Evolutionary conservation across 2,888 invertebrate species (phyloP), one percentile per base, ranked within the genome.

Genomic region (Venustoraphidia nigricollis): DNA sequence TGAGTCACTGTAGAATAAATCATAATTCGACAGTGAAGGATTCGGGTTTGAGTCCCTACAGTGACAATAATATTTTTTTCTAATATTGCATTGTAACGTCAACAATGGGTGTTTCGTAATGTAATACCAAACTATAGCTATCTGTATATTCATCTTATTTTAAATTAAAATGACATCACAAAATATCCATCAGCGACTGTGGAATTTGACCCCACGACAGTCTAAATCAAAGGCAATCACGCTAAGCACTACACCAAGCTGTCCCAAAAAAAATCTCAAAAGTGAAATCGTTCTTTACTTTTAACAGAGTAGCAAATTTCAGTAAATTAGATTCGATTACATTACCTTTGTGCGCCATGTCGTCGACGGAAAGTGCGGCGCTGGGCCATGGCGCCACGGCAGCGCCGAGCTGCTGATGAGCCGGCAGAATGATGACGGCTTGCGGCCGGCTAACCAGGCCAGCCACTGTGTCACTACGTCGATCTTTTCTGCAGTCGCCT

Each of bases 311-410:
- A 17, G 43, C 36, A 34, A 27, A 36, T 44, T n/a, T 34, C 36
- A 35, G 41, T 34, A 10, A 9, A 38, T 37, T 43, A 10, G 11
- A 34, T 41, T 34, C 27, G 27, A 6, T 27, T 6, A 27, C 70
- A 73, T 79, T 79, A 87, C 87, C 87, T 81, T 87, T 87, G 72
- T 87, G 86, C 59, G 84, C 82, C 72, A 87, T 78, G 63, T 87
- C 86, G 73, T 87, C 86, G 60, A 86, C 79, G 62, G 85, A 77
- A 67, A 81, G 78, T 61, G 76, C 75, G 66, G 85, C 83, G 58
- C 85, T 80, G 53, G 82, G 82, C 87, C 87, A 87, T 59, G 86
- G 83, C 66, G 82, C 80, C 72, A 85, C 83, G 62, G 83, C 81
- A 61, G 78, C 72, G 62, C 84, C 79, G 60, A 83, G 76, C 59